A percentile compares a stretch with the other conserved stretches of the same genome.
These are phyloP conservation scores for Lordiphosa collinella DNA, from an alignment of 1,140 invertebrate species.

Conservation along the genomic window DNA sequence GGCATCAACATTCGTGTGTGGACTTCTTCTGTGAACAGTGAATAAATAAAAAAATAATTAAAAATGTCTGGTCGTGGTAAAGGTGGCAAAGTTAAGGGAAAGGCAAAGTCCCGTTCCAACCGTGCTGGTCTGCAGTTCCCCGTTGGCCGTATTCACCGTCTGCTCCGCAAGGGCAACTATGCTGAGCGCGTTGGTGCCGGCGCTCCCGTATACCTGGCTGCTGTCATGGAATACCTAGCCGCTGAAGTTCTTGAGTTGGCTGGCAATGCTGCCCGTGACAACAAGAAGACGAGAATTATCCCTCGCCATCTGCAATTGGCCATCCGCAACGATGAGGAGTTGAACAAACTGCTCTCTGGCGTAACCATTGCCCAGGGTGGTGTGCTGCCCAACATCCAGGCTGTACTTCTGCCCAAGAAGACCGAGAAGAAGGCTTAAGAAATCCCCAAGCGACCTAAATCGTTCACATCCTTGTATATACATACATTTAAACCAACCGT, in stretches of 20 bases:
- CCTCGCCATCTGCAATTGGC: slow-evolving; percentile 91
- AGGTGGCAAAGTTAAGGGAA: slow-evolving; percentile 84
- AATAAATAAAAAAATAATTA: slow-evolving; percentile 6
- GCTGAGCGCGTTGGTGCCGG: slow-evolving; percentile 86
- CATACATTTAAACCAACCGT: slow-evolving; percentile 25
- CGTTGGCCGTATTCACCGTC: slow-evolving; percentile 86
- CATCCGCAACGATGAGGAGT: slow-evolving; percentile 92
- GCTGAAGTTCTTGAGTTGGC: slow-evolving; percentile 90
- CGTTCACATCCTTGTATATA: slow-evolving; percentile 6
- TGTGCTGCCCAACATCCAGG: slow-evolving; percentile 89
- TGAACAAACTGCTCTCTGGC: slow-evolving; percentile 88
- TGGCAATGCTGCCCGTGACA: slow-evolving; percentile 87
- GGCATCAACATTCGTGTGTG: slow-evolving; percentile 6
- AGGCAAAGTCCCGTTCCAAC: slow-evolving; percentile 83
- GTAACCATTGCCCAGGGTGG: slow-evolving; percentile 92
- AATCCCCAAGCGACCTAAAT: not conserved
- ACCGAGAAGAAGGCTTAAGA: slow-evolving; percentile 77
- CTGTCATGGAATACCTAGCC: slow-evolving; percentile 83
- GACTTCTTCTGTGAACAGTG: slow-evolving; percentile 8
- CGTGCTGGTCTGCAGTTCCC: slow-evolving; percentile 87
- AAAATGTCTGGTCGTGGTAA: slow-evolving; percentile 83
- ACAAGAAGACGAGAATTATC: slow-evolving; percentile 86
- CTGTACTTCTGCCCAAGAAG: slow-evolving; percentile 83
- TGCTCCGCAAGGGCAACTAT: slow-evolving; percentile 87
- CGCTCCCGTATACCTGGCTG: slow-evolving; percentile 86